These are phyloP conservation scores for Trachops cirrhosus DNA, from an alignment of 2,797 vertebrate genomes.

Conservation along the genomic window DNA sequence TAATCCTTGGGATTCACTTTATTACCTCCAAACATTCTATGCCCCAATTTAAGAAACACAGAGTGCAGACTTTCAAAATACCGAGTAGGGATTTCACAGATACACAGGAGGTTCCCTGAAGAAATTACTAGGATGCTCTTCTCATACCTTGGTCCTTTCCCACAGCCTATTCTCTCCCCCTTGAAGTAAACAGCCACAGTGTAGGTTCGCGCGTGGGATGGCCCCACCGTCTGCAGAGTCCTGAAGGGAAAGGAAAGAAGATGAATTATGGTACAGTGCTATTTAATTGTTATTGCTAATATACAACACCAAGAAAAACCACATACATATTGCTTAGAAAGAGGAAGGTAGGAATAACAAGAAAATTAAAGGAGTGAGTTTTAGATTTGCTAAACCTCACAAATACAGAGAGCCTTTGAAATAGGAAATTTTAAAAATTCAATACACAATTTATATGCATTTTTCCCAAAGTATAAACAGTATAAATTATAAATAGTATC, in stretches of 20 bases:
- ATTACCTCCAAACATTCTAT: not conserved
- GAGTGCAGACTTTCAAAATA: not conserved
- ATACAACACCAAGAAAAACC: not conserved
- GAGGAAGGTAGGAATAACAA: not conserved
- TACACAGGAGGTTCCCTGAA: not conserved
- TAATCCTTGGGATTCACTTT: not conserved
- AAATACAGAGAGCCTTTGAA: not conserved
- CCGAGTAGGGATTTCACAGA: not conserved
- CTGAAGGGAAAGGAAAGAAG: slow-evolving; percentile 80
- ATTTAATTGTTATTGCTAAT: not conserved
- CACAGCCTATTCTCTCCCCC: slow-evolving; percentile 97
- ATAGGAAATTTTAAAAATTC: not conserved
- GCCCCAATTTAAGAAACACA: not conserved
- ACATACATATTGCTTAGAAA: not conserved
- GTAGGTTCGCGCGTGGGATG: slow-evolving; percentile 96
- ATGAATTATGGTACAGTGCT: slow-evolving; percentile 24
- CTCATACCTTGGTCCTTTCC: slow-evolving; percentile 97
- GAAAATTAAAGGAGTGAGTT: not conserved
- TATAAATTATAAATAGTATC: not conserved
- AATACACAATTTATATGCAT: not conserved
- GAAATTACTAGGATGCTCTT: not conserved
- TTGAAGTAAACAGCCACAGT: slow-evolving; percentile 99
- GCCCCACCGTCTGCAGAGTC: slow-evolving; percentile 97
- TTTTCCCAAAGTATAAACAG: not conserved
- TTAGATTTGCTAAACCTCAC: not conserved